Evolutionary conservation across 1,140 invertebrate species (phyloP), one percentile per base, ranked within the genome.

Genomic region (Wasmannia auropunctata): DNA sequence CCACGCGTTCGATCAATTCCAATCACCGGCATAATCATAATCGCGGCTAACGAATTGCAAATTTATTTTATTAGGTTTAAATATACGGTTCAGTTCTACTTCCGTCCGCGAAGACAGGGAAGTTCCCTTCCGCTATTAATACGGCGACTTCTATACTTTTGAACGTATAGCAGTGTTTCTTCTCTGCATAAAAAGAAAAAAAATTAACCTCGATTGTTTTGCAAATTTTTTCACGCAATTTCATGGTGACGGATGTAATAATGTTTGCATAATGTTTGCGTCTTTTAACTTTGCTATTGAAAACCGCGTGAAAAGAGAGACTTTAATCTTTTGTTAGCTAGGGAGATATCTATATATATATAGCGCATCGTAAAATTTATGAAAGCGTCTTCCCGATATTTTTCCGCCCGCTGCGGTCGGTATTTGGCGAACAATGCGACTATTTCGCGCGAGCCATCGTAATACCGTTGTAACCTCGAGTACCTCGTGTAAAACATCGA

Each of bases 341-440:
- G 3, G 3, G 14, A 58, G 19, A 46, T 58, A 40, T 46, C 37
- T 46, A 14, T 28, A 46, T 58, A 40, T 46, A 25, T 46, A 14
- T 28, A 22, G 3, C 22, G 51, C 34, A 16, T 69, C 77, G 63
- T 80, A 56, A 80, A 80, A 80, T 40, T 37, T 16, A 31, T 40
- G 34, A 46, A 16, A 58, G 8, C 14, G 22, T 83, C 28, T 31
- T 22, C 0, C 25, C 25, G 65, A 81, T 46, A 43, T 58, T 81
- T 56, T 81, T 22, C 60, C 43, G 43, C 51, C n/a, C 51, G 19
- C 14, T 31, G n/a, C n/a, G 37, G 22, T 46, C 25, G 65, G 28
- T 74, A 83, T 83, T 72, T 74, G 51, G 19, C 51, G 51, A 83
- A 43, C 67, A 58, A 74, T 74, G 51, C 28, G 37, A 83, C 25